phyloP scores from a whole-genome alignment of 2,797 vertebrate genomes.

The Rhinophrynus dorsalis region DNA sequence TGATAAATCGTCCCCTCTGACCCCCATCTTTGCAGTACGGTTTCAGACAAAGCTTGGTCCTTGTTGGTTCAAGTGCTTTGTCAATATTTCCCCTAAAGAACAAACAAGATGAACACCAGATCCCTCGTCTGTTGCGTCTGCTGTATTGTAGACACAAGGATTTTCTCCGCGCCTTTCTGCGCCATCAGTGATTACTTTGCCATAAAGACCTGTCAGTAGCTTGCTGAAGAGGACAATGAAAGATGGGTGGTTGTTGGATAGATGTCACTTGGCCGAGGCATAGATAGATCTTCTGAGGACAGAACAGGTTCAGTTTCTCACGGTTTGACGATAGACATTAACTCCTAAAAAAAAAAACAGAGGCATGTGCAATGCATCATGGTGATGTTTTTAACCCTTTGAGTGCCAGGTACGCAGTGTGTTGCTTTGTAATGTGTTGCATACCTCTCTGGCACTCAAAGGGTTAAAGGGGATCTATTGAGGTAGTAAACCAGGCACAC shows the following conservation, averaged over 20 bases:
- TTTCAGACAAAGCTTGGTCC: neutral
- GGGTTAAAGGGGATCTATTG: too few relatives aligned
- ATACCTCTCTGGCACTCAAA: too few relatives aligned
- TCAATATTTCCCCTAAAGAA: slow-evolving; percentile 21
- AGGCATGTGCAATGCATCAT: too few relatives aligned
- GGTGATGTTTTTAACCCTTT: too few relatives aligned
- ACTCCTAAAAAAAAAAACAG: too few relatives aligned
- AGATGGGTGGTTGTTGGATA: neutral
- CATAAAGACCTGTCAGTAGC: neutral
- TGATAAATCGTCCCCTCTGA: neutral
- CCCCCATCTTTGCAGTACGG: neutral
- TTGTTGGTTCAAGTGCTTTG: slow-evolving; percentile 1
- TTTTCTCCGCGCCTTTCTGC: slow-evolving; percentile 25
- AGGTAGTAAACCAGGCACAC: too few relatives aligned
- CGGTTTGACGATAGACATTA: too few relatives aligned
- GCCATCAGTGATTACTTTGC: slow-evolving; percentile 4
- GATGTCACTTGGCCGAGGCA: slow-evolving; percentile 5
- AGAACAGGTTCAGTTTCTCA: too few relatives aligned
- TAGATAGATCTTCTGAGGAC: neutral
- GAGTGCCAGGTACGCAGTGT: too few relatives aligned
- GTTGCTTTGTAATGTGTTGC: too few relatives aligned
- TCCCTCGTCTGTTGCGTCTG: slow-evolving; percentile 6
- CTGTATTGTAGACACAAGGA: slow-evolving; percentile 8
- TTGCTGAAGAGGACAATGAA: slow-evolving; percentile 2
- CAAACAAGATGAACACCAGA: neutral